Evolutionary conservation across 1,140 invertebrate species (phyloP).

Genomic region (Rhopalosiphum maidis): DNA sequence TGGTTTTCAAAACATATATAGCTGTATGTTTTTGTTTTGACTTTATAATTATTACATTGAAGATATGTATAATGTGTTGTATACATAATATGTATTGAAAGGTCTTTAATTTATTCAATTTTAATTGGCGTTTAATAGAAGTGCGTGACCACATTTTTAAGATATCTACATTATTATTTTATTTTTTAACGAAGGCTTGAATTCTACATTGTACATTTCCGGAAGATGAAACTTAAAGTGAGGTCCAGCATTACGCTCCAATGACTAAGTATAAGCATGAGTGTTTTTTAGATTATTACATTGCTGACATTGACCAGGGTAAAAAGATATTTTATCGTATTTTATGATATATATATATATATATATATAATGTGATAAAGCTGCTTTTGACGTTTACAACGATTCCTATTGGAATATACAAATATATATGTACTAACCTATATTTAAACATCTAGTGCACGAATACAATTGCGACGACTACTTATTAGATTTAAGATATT

Average conservation of each 20-base stretch:
- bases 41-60: too few species aligned
- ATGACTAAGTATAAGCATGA: not conserved
- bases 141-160: not conserved
- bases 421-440: not conserved
- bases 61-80: too few species aligned
- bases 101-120: not conserved
- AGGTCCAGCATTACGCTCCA: not conserved
- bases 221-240: not conserved
- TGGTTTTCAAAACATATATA: too few species aligned
- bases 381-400: not conserved
- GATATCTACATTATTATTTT: too few species aligned
- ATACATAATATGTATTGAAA: too few species aligned
- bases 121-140: not conserved
- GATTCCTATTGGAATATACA: not conserved
- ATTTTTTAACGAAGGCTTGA: not conserved
- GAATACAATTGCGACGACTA: not conserved
- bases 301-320: not conserved
- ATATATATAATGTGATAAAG: not conserved
- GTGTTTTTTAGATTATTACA: not conserved
- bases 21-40: too few species aligned
- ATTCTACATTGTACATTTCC: not conserved
- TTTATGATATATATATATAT: not conserved
- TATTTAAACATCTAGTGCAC: not conserved
- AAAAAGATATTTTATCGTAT: conserved; percentile 2
- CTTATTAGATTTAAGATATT: not conserved